Evolutionary conservation across 2,888 invertebrate genomes (phyloP), one percentile per base, ranked within the genome.

Genomic region (Hydroisotoma schaefferi): DNA sequence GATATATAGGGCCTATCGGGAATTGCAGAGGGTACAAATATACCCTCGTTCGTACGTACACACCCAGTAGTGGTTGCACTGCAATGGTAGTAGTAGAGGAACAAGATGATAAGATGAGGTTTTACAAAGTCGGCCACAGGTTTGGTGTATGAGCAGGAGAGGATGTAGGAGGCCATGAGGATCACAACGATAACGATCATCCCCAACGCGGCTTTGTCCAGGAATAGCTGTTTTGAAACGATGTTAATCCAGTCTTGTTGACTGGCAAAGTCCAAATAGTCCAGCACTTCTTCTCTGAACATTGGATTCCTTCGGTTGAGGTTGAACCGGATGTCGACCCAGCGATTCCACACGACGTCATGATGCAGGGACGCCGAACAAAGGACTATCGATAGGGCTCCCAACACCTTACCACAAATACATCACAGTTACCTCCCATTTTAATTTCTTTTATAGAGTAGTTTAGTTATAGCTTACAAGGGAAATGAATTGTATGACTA

Each of bases 311-410:
- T 43, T 8, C 20, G 43, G 20, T 43, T 43, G 5, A 43, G 43
- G n/a, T 43, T 43, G n/a, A 43, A 43, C 6, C 43, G 43, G 6
- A 8, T 22, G n/a, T 43, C 43, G 18, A 43, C 43, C 43, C 43
- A 43, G n/a, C 5, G 18, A n/a, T 43, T 43, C 43, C 43, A 43
- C 6, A n/a, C 5, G 8, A 5, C 6, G 43, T 43, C 43, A n/a
- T 43, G n/a, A 22, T 43, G 6, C 43, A 43, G 6, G n/a, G 43
- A 43, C 5, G n/a, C n/a, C 18, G 43, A 43, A n/a, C n/a, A 18
- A 5, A 43, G 43, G 43, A 43, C 20, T 5, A 43, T 43, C 5
- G 18, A 8, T 22, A n/a, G 20, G 8, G 20, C 20, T 5, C 43
- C 43, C 18, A 43, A 8, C 6, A 43, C 6, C 43, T 43, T n/a